Base-by-base conservation (phyloP, 2,888 invertebrate species). In the Aproaerema taeniolella region DNA sequence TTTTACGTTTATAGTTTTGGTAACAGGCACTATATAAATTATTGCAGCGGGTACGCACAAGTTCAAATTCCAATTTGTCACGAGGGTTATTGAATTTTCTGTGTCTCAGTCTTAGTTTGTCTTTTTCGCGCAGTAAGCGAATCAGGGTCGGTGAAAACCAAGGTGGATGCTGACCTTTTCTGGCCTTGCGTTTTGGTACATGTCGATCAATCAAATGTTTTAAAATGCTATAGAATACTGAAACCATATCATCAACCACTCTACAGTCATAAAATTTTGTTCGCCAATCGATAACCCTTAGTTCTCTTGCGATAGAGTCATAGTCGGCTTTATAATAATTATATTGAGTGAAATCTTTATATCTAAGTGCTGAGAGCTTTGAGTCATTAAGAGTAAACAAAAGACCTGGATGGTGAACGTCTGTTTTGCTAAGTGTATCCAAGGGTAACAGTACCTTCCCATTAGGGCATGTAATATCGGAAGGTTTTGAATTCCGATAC, bases 321-420 rank as follows among this genome's bases (percentile, higher is more conserved):
- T 30, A 30, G 13, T 30, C 30, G 2, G 30, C 30, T n/a, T 30
- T 30, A 30, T 13, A 30, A 12, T 12, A 30, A 9, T 30, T 30
- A 30, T 7, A 11, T 11, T 11, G 8, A 28, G n/a, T 28, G 3
- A 6, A 3, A n/a, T 2, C 2, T 3, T 3, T 28, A 9, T 6
- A 7, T 20, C 7, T 20, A 6, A 28, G n/a, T 7, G n/a, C 6
- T 7, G 2, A 7, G 3, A 7, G 28, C n/a, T 7, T n/a, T 7
- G 28, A 6, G n/a, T 6, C n/a, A 7, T 28, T 28, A 3, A 10
- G 3, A 10, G n/a, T 3, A 3, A 28, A 2, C 28, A 11, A 8
- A 3, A 30, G 13, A 2, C 3, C 12, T 2, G 30, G 30, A 30
- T 30, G 30, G 4, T 30, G 4, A 6, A 4, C 6, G 13, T 30